Evolutionary conservation across 2,888 invertebrate genomes (phyloP), one percentile per base, ranked within the genome.

Genomic region (Corbicula japonica): DNA sequence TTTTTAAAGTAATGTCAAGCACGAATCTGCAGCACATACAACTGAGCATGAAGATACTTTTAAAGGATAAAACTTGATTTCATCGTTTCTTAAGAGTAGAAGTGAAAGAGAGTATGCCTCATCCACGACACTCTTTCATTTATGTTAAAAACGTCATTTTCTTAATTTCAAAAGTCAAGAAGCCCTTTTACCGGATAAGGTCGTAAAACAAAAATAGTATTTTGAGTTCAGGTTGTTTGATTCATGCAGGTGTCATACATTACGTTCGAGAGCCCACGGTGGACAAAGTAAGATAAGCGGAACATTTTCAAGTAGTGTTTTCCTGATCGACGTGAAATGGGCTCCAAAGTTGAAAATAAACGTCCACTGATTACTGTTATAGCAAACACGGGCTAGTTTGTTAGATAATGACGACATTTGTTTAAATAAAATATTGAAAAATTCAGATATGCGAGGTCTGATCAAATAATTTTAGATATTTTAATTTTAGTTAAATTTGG

Each of bases 291-390:
- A 58, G 58, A 58, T 58, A 69, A 72, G 34, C 28, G 54, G 54
- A 65, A 52, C 54, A 26, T 54, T 76, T 75, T 83, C 77, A 80
- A 83, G 83, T 80, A 77, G 38, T 69, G 72, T 80, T 80, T 82
- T 83, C 83, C 83, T 83, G 83, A 62, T 74, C 62, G 54, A 75
- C 68, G 50, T 58, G 44, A 71, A 52, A 61, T 58, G 52, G 68
- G 56, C 68, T 71, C 68, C 70, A 69, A 75, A 61, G 50, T 75
- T 23, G 54, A 69, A 75, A 62, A 75, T 68, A 72, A 72, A 41
- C 32, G 38, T 46, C 34, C n/a, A 38, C 35, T 63, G 65, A 72
- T 65, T 65, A 65, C 34, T 32, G 30, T 58, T 46, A 50, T 44
- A 34, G 44, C 75, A 34, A 68, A 62, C 69, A 69, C 62, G 34